Conservation (phyloP, 2,888 invertebrate species). For the Mellilla xanthometata region DNA sequence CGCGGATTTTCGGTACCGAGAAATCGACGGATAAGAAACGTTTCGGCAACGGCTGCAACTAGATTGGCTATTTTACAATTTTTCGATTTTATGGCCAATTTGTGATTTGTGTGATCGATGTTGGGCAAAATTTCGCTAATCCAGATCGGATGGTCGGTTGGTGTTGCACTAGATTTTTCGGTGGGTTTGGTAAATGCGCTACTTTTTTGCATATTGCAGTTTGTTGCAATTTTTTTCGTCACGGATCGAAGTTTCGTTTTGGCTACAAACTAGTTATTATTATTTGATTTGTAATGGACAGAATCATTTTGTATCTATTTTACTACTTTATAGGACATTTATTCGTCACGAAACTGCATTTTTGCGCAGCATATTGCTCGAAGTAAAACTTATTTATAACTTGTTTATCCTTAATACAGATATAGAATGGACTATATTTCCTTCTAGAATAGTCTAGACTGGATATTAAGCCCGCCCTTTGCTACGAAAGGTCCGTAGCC, state of each 20-base stretch:
- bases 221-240: constrained; percentile 21
- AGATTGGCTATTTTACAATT: constrained; percentile 13
- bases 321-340: too few relatives aligned
- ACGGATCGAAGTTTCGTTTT: constrained; percentile 15
- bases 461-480: background rate
- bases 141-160: constrained; percentile 21
- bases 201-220: constrained; percentile 27
- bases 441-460: too few relatives aligned
- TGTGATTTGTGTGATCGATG: constrained; percentile 13
- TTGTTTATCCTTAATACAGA: too few relatives aligned
- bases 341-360: too few relatives aligned
- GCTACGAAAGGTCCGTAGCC: constrained; percentile 14
- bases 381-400: too few relatives aligned
- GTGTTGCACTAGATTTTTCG: constrained; percentile 22
- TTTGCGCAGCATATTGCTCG: too few relatives aligned
- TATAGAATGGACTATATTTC: too few relatives aligned
- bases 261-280: constrained; percentile 5
- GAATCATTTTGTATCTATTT: too few relatives aligned
- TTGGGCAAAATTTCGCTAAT: constrained; percentile 20
- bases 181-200: constrained; percentile 25
- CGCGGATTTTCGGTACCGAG: constrained; percentile 49
- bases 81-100: constrained; percentile 23
- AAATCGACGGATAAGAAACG: constrained; percentile 30
- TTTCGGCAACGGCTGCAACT: constrained; percentile 14
- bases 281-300: too few relatives aligned